Evolutionary conservation across 1,140 invertebrate genomes (phyloP), one percentile per base, ranked within the genome.

Genomic region (Sarcophaga peregrina): DNA sequence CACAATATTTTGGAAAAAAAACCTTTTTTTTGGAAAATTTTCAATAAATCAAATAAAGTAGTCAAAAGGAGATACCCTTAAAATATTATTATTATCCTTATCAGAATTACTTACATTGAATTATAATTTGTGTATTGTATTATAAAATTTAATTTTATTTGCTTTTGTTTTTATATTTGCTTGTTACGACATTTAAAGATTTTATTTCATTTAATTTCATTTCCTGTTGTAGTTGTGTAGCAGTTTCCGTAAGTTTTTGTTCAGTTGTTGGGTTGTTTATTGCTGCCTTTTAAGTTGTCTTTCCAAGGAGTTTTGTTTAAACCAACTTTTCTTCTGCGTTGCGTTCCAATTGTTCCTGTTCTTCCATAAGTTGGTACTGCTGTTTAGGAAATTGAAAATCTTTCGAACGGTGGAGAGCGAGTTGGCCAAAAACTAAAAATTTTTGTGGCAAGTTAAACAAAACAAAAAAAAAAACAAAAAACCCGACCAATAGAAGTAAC

Each of bases 151-250:
- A 37, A 37, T 37, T 37, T 37, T 37, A 37, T 37, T 37, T 37
- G 25, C 25, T 37, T 37, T 37, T 37, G 25, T 37, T 37, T 37
- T 37, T 37, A 1, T 37, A 8, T 68, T 68, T 68, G 20, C 20
- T 68, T 68, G 25, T 68, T 20, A 5, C 0, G 1, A 52, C 50
- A 52, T 9, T 52, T 52, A 52, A 52, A n/a, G 17, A 20, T 78
- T 78, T 15, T 20, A 78, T 78, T 78, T 78, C 47, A 20, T 50
- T 78, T 78, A 50, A 76, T 78, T 78, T 52, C 25, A 78, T 78
- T 78, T 78, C 62, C 62, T 20, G 62, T 68, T 6, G n/a, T n/a
- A 68, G 62, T 68, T 68, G 15, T 68, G 25, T 37, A 37, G 1
- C 3, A 68, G 62, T 68, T 68, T 68, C 75, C 75, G 75, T 48